phyloP scores from a whole-genome alignment of 2,888 invertebrate species.

The Serrognathus titanus region DNA sequence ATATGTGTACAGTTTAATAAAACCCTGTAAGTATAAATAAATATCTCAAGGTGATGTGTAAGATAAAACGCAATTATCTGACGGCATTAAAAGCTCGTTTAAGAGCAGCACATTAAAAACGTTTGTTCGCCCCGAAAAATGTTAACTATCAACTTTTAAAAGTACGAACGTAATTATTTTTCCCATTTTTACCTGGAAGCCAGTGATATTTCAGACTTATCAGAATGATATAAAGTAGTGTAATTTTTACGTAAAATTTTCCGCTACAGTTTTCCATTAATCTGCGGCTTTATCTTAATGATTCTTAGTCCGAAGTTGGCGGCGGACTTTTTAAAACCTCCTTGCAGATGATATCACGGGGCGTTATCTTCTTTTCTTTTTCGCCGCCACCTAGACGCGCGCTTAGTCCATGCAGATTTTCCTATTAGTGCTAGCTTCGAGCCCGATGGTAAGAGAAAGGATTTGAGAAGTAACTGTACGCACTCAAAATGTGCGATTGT shows the following conservation, averaged over 20 bases:
- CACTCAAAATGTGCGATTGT: too few species aligned
- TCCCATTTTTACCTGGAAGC: conserved; percentile 44
- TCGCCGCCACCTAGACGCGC: too few species aligned
- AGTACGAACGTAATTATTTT: conserved; percentile 43
- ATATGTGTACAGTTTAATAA: too few species aligned
- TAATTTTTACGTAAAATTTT: conserved; percentile 52
- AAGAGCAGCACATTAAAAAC: conserved; percentile 16
- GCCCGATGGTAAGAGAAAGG: too few species aligned
- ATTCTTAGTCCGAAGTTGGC: conserved; percentile 49
- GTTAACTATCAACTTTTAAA: conserved; percentile 18
- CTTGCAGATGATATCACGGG: conserved; percentile 9
- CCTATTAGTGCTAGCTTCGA: too few species aligned
- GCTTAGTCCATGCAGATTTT: too few species aligned
- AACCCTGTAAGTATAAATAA: too few species aligned
- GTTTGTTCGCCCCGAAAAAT: conserved; percentile 9
- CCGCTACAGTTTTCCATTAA: conserved; percentile 51
- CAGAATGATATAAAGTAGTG: conserved; percentile 49
- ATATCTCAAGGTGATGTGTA: too few species aligned
- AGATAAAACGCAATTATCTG: background rate
- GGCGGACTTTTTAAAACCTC: conserved; percentile 43
- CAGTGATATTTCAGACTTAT: conserved; percentile 49
- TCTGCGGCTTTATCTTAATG: conserved; percentile 50
- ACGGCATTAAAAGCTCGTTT: conserved; percentile 16
- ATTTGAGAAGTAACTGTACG: too few species aligned
- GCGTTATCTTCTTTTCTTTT: too few species aligned